phyloP scores from a whole-genome alignment of 1,140 invertebrate species.

The Pogonomyrmex californicus region DNA sequence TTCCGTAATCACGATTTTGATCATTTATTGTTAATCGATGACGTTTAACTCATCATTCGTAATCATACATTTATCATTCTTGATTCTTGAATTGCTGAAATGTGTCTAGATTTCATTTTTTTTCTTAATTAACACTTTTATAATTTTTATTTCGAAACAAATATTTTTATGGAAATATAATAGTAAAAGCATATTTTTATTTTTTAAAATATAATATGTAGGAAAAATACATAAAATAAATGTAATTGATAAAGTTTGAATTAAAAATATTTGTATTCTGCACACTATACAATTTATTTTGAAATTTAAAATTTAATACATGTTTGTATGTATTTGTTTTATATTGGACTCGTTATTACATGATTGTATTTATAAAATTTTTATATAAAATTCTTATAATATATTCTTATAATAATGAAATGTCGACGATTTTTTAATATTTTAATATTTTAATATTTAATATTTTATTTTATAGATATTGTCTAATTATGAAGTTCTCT shows the following conservation, averaged over 20 bases:
- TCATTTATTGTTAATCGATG: background rate
- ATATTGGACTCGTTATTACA: background rate
- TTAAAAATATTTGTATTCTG: background rate
- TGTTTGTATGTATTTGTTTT: background rate
- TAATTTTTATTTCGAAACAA: background rate
- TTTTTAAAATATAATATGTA: background rate
- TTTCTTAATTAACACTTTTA: background rate
- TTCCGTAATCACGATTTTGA: conserved; percentile 2
- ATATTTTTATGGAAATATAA: background rate
- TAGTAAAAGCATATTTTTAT: background rate
- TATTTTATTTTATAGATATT: conserved; percentile 21
- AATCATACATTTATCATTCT: background rate
- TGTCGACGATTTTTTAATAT: background rate
- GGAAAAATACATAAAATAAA: background rate
- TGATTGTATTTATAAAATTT: background rate
- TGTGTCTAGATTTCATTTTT: background rate
- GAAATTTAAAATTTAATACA: background rate
- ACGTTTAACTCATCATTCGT: background rate
- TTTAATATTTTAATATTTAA: conserved; percentile 33
- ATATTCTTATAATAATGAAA: background rate
- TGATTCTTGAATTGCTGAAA: background rate
- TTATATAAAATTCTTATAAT: background rate
- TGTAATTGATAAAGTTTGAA: background rate
- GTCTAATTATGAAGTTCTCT: conserved; percentile 40
- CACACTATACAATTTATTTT: background rate